These are phyloP conservation scores for Cecropterus lyciades DNA, from an alignment of 1,140 invertebrate genomes.

Conservation along the genomic window DNA sequence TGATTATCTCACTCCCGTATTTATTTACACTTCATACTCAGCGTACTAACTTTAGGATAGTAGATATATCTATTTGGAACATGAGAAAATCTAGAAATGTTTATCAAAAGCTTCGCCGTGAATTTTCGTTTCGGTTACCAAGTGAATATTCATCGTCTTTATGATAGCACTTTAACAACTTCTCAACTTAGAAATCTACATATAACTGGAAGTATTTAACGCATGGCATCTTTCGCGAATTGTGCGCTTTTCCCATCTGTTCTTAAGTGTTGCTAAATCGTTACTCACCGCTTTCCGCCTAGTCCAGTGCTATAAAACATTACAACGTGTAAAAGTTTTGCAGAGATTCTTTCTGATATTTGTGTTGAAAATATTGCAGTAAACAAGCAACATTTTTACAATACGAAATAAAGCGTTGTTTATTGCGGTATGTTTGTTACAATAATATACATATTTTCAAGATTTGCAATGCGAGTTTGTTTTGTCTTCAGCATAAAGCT, in stretches of 20 bases:
- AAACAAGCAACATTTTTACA: no score
- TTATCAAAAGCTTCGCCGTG: not conserved
- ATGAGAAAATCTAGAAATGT: conserved; percentile 36
- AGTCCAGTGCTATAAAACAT: not conserved
- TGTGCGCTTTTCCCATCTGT: not conserved
- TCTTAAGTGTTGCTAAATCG: not conserved
- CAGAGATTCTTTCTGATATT: not conserved
- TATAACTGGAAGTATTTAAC: not conserved
- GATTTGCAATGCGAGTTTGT: no score
- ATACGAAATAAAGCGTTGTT: no score
- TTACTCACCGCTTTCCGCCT: not conserved
- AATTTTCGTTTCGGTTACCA: not conserved
- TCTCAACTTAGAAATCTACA: not conserved
- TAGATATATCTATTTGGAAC: conserved; percentile 41
- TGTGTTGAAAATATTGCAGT: not conserved
- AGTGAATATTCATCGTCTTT: not conserved
- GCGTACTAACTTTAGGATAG: conserved; percentile 38
- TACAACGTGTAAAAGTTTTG: not conserved
- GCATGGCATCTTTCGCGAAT: not conserved
- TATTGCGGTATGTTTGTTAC: no score
- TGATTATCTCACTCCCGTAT: conserved; percentile 28
- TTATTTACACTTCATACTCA: conserved; percentile 32
- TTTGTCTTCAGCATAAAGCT: no score
- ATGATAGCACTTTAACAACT: not conserved
- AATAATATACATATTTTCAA: no score